A percentile compares a stretch with the other conserved stretches of the same genome.
Conservation (phyloP, 2,888 invertebrate genomes). For the Stratiomys singularior region DNA sequence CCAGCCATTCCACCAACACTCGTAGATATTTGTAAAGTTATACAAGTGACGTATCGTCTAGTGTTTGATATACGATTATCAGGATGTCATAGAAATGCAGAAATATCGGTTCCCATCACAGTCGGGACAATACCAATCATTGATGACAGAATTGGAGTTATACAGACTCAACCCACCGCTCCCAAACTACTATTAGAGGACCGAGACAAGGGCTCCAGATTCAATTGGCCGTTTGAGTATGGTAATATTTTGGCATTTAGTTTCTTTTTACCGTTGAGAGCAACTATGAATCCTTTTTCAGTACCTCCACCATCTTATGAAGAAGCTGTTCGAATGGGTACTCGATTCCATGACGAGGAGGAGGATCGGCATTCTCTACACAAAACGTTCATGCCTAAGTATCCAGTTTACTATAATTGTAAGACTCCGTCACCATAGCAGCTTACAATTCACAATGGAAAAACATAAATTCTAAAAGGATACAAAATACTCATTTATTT, state of each 20-base stretch:
- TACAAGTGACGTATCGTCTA: conserved; percentile 40
- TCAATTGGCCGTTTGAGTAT: conserved; percentile 15
- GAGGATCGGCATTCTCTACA: conserved; percentile 10
- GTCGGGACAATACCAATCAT: conserved; percentile 52
- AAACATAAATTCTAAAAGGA: background rate
- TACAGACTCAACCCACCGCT: conserved; percentile 31
- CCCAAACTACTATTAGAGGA: background rate
- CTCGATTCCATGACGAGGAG: conserved; percentile 29
- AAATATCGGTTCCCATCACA: conserved; percentile 48
- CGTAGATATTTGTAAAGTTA: conserved; percentile 38
- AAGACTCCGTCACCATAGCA: conserved; percentile 39
- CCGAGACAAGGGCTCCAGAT: background rate
- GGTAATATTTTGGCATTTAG: background rate
- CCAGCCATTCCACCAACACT: conserved; percentile 43
- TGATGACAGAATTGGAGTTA: background rate
- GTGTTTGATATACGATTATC: conserved; percentile 34
- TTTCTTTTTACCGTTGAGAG: too few species aligned
- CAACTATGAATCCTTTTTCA: too few species aligned
- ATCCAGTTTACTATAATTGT: conserved; percentile 50
- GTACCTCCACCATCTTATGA: conserved; percentile 35
- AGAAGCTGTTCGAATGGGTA: conserved; percentile 13
- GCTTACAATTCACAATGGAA: background rate
- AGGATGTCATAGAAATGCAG: conserved; percentile 46
- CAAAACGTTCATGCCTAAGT: conserved; percentile 46
- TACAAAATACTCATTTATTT: background rate